Base-by-base conservation (phyloP, 1,140 invertebrate species). In the Lysiphlebus fabarum region DNA sequence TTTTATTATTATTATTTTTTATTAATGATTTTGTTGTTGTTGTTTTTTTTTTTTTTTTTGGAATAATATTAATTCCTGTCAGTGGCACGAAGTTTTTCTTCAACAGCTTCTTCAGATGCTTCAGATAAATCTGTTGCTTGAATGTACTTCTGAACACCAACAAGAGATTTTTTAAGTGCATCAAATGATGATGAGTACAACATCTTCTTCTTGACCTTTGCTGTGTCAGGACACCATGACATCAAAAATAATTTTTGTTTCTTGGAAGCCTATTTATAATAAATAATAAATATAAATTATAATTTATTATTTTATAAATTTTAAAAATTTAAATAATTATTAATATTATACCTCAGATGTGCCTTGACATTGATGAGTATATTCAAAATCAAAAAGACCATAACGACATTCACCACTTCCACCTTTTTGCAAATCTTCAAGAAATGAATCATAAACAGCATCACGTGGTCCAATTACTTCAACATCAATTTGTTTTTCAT, bases 201-300 rank as follows among this genome's bases (percentile, higher is more conserved):
- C 95, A 98, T 98, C 89, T 98, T 98, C 90, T 96, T 96, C 86
- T 96, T 97, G 59, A 97, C 91, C 81, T 93, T 95, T 70, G 95
- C 93, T 75, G 90, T 93, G 80, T 98, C 95, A 36, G 95, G 96
- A 85, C 93, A 96, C 93, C 92, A 96, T 71, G 91, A 93, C 93
- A 96, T 95, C 74, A 96, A 85, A 84, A 96, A 94, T 58, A 96
- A 81, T 79, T 96, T 95, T 77, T 95, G 91, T 86, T 95, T 95
- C 85, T 94, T 94, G 78, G 90, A 91, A 71, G 90, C 90, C 83
- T 84, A 12, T 56, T 42, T 42, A 4, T 17, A 1, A 43, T 43
- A 40, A n/a, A 43, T 42, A 58, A 56, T 53, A 1, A 54, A 45
- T 38, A 38, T n/a, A 12, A 38, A 38, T 51, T 17, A 26, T 26